Base-by-base conservation (phyloP, 1,140 invertebrate species). In the Hyles euphorbiae region DNA sequence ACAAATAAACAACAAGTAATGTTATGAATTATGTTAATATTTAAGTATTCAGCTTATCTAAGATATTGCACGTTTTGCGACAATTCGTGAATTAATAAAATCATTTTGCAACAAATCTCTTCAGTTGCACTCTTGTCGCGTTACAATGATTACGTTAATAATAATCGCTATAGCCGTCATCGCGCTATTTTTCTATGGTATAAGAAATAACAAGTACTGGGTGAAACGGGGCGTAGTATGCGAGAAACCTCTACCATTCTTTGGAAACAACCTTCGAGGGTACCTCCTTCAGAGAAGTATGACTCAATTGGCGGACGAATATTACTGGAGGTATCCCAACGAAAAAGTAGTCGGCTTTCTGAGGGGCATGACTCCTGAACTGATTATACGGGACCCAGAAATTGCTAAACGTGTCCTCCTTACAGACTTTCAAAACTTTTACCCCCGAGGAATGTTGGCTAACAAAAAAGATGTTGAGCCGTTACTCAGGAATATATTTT, bases 401-500 rank as follows among this genome's bases (percentile, higher is more conserved):
- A 58, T 93, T 3, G 82, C 91, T 0, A 91, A 91, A 60, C 60
- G 70, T 10, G 89, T 93, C 44, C 65, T 92, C 3, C 77, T 90
- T 0, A 90, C 90, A 53, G 91, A 93, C 70, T 93, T 92, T 60
- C 40, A 88, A 3, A 69, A 87, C 61, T 93, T 93, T 63, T 70
- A 78, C 58, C 49, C 61, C 3, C 69, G 77, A 0, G 77, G 74
- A 1, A 34, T 80, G 6, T 67, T 48, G 1, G 52, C 56, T 2
- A 8, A 70, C n/a, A 56, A 63, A 8, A 64, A 75, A 5, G 83
- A 86, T 11, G 58, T 75, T 1, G 78, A 84, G 53, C 78, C 81
- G 53, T 52, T 88, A 76, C 59, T 81, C 63, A 52, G 76, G 52
- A 65, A 76, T 67, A 3, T 71, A 63, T 65, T 77, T 53, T 63